Conservation (phyloP, 2,113 vertebrate genomes). For the Oceanites oceanicus region DNA sequence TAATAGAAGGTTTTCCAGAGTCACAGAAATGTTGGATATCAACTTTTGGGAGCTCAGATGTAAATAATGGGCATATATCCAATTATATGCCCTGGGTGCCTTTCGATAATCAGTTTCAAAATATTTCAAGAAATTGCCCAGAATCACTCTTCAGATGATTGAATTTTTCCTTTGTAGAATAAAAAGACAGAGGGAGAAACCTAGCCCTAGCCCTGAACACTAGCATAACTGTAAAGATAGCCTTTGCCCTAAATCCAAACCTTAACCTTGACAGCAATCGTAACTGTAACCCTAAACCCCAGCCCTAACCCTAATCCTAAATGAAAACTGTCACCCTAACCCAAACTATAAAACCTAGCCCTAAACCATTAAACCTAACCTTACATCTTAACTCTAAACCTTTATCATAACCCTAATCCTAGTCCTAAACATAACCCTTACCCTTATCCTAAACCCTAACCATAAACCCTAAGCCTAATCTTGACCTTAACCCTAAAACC, state of each 20-base stretch:
- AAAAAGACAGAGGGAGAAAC: not conserved
- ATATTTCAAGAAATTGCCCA: not conserved
- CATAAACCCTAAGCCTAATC: accelerated
- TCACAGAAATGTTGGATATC: not conserved
- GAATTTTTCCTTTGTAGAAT: not conserved
- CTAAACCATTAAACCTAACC: not conserved
- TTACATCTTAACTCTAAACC: not conserved
- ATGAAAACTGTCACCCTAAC: not conserved
- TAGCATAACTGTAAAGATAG: not conserved
- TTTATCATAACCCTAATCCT: not conserved
- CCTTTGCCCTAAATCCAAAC: not conserved
- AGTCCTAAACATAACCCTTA: not conserved
- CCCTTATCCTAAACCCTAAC: not conserved
- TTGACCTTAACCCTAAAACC: not conserved
- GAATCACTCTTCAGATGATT: not conserved
- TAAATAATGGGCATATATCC: not conserved
- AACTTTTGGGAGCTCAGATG: not conserved
- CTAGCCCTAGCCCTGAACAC: not conserved
- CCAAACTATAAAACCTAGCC: not conserved
- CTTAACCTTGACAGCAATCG: not conserved
- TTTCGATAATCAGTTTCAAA: not conserved
- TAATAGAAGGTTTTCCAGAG: not conserved
- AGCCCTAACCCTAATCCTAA: not conserved
- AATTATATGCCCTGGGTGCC: accelerated
- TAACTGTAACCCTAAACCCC: not conserved